phyloP scores from a whole-genome alignment of 2,797 vertebrate genomes.

The Somateria mollissima region DNA sequence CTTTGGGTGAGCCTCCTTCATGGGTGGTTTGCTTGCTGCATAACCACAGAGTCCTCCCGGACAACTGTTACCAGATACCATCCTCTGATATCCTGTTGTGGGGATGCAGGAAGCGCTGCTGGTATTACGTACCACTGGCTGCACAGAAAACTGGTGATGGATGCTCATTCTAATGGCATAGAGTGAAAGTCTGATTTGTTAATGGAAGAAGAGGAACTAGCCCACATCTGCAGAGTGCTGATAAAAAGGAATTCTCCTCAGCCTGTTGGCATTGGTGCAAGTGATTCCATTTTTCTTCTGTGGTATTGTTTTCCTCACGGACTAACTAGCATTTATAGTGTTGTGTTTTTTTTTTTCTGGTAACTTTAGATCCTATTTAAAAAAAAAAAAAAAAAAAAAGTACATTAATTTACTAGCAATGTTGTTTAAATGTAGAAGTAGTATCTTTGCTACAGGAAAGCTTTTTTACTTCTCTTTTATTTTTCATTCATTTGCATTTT shows the following conservation, averaged over 20 bases:
- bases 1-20: not conserved
- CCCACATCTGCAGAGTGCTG: not conserved
- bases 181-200: not conserved
- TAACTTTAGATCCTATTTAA: not conserved
- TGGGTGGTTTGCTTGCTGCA: not conserved
- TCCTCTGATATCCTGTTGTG: accelerated
- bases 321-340: not conserved
- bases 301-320: not conserved
- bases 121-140: not conserved
- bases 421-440: not conserved
- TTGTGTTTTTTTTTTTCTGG: not conserved
- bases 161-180: not conserved
- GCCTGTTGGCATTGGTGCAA: not conserved
- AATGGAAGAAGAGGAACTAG: not conserved
- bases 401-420: not conserved
- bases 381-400: not conserved
- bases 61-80: too few relatives aligned
- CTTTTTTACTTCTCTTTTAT: not conserved
- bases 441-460: not conserved
- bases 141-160: not conserved
- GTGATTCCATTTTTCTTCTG: not conserved
- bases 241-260: not conserved
- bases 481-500: not conserved
- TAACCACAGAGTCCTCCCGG: too few relatives aligned
- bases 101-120: not conserved